Evolutionary conservation across 92 coral and sea anemone genomes (phyloP).

Genomic region (Diadumene lineata): DNA sequence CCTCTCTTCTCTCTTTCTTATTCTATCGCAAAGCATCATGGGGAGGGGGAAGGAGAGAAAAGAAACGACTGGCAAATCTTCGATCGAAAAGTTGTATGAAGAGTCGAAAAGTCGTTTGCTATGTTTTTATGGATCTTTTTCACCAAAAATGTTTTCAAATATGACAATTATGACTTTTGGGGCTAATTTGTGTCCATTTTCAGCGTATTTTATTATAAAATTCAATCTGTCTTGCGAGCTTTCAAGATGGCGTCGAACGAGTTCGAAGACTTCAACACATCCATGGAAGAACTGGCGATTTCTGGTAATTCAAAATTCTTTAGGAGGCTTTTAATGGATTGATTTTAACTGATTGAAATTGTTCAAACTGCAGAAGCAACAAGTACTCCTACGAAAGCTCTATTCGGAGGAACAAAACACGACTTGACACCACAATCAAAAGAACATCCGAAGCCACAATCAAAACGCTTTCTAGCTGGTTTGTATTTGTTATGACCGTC

Average conservation of each 20-base stretch:
- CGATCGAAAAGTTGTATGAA: background rate
- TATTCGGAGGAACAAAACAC: slow-evolving; percentile 33
- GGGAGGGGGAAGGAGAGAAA: background rate
- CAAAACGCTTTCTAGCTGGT: slow-evolving; percentile 34
- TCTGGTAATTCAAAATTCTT: slow-evolving; percentile 34
- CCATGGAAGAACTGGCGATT: slow-evolving; percentile 28
- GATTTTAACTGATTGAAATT: too few relatives aligned
- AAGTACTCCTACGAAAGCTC: slow-evolving; percentile 31
- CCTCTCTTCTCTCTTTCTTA: too few relatives aligned
- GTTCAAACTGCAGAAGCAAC: slow-evolving; percentile 1
- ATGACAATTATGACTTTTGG: background rate
- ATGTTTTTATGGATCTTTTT: background rate
- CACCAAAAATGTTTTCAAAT: background rate
- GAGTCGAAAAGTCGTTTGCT: background rate
- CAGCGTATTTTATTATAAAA: too few relatives aligned
- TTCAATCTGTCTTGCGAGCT: background rate
- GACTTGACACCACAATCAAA: slow-evolving; percentile 37
- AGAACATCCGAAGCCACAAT: slow-evolving; percentile 22
- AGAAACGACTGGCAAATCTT: background rate
- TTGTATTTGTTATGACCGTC: background rate
- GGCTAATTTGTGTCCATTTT: too few relatives aligned
- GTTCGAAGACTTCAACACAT: slow-evolving; percentile 27
- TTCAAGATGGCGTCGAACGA: slow-evolving; percentile 20
- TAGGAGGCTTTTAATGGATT: too few relatives aligned
- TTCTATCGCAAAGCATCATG: too few relatives aligned